phyloP scores from a whole-genome alignment of 2,113 vertebrate genomes.

The Hucho hucho region DNA sequence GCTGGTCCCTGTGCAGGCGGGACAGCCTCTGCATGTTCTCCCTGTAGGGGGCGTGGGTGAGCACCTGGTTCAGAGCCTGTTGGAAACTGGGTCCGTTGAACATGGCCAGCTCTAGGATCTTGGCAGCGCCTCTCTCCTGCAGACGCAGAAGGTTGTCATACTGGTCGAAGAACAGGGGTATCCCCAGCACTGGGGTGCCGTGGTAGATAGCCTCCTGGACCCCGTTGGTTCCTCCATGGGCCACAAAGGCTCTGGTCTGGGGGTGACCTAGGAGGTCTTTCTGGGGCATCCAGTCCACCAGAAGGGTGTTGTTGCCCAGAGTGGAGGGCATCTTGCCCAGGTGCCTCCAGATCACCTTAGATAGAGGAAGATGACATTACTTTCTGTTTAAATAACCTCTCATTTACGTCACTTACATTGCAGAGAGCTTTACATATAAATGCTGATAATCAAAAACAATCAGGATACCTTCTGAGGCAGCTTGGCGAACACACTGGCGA shows the following conservation, averaged over 20 bases:
- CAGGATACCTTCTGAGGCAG: constrained; percentile 1
- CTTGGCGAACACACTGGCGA: constrained; percentile 3
- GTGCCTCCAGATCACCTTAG: constrained; percentile 8
- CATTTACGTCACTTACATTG: too few relatives aligned
- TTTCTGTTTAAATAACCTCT: too few relatives aligned
- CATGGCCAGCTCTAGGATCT: neutral
- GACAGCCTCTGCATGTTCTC: constrained; percentile 3
- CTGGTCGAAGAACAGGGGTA: constrained; percentile 13
- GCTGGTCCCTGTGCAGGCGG: constrained; percentile 3
- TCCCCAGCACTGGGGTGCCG: constrained; percentile 1
- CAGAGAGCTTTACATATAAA: too few relatives aligned
- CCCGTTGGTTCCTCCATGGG: constrained; percentile 3
- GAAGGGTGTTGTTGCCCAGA: constrained; percentile 6
- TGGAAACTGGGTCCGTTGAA: neutral
- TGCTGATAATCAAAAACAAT: too few relatives aligned
- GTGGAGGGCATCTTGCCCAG: neutral
- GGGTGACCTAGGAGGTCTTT: constrained; percentile 10
- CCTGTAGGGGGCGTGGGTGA: neutral
- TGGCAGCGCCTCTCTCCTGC: neutral
- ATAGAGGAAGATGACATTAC: too few relatives aligned
- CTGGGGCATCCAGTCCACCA: constrained; percentile 10
- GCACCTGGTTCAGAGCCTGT: neutral
- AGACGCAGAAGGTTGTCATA: constrained; percentile 6
- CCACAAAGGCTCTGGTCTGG: constrained; percentile 8
- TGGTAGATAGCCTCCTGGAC: constrained; percentile 13